Percentiles rank a stretch among this genome's conserved stretches.
phyloP scores from a whole-genome alignment of 1,140 invertebrate species.

The Leptonema lineaticorne region DNA sequence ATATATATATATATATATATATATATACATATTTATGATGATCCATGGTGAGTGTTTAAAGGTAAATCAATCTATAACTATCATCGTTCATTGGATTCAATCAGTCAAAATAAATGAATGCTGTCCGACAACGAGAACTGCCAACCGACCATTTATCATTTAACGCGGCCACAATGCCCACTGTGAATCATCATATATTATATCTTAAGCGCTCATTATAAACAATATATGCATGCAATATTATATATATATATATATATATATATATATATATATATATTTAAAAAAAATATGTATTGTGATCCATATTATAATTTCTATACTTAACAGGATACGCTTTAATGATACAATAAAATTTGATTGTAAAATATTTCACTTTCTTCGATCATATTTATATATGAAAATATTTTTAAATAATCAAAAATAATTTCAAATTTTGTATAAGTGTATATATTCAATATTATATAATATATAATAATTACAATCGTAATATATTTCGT shows the following conservation, averaged over 20 bases:
- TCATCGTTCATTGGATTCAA: slow-evolving; percentile 32
- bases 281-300: neutral
- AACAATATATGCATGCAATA: slow-evolving; percentile 9
- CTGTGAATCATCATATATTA: slow-evolving; percentile 25
- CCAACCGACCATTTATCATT: slow-evolving; percentile 27
- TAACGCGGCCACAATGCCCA: neutral
- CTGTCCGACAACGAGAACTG: slow-evolving; percentile 29
- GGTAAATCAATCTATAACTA: slow-evolving; percentile 28
- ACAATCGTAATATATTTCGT: no score
- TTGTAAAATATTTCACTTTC: no score
- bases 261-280: no score
- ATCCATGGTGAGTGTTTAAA: slow-evolving; percentile 4
- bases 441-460: no score
- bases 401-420: no score
- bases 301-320: neutral
- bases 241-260: no score
- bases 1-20: no score
- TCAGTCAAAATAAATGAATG: slow-evolving; percentile 31
- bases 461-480: no score
- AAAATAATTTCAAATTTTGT: no score
- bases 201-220: slow-evolving; percentile 13
- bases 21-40: slow-evolving; percentile 9
- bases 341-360: no score
- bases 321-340: no score
- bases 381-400: no score